Conservation (phyloP, 2,797 vertebrate species). For the Poeciliopsis paucimaculata region DNA sequence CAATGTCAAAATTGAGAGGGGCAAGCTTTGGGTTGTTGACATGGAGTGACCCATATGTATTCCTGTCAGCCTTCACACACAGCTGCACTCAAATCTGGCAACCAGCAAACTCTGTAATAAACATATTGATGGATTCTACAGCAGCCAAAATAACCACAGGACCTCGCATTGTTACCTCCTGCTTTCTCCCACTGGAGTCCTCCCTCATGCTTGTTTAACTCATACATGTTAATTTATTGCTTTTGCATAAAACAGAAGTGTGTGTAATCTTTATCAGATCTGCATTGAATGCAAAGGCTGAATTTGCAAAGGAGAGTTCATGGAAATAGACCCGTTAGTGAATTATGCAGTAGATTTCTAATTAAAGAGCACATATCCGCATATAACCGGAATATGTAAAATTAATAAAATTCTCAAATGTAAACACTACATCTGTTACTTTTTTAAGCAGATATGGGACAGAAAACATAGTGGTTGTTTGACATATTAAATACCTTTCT, state of each 20-base stretch:
- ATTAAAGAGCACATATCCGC: background rate
- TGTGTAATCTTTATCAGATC: background rate
- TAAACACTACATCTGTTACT: background rate
- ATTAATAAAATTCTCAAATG: background rate
- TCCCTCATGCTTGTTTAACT: background rate
- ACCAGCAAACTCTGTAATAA: background rate
- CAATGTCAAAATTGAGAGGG: background rate
- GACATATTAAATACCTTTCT: background rate
- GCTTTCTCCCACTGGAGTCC: background rate
- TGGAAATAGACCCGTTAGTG: background rate
- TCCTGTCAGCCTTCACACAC: background rate
- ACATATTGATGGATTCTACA: constrained; percentile 6
- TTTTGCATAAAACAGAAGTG: background rate
- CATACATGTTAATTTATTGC: constrained; percentile 13
- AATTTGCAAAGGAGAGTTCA: background rate
- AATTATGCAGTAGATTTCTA: background rate
- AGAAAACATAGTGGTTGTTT: background rate
- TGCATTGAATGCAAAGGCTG: background rate
- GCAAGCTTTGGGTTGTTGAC: background rate
- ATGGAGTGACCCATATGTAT: background rate
- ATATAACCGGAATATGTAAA: background rate
- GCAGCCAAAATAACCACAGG: background rate
- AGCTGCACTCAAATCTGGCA: background rate
- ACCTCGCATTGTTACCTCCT: constrained; percentile 1
- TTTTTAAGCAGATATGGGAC: background rate